phyloP scores from a whole-genome alignment of 2,888 invertebrate genomes.

The Pseudanteris insignis region DNA sequence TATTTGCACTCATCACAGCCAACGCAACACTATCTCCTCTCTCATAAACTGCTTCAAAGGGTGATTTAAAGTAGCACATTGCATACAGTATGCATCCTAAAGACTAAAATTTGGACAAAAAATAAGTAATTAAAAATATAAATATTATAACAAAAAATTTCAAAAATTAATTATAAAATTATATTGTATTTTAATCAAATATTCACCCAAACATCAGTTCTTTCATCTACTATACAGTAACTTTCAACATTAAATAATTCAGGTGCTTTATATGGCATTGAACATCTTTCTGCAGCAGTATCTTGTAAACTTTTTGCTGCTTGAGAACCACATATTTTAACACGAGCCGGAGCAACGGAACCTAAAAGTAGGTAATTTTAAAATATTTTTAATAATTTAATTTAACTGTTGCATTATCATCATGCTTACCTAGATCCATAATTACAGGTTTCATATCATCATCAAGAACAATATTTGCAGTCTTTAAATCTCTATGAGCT shows the following conservation, averaged over 20 bases:
- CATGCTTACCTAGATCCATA: constrained; percentile 82
- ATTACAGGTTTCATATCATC: constrained; percentile 78
- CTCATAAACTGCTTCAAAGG: constrained; percentile 85
- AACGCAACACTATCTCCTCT: constrained; percentile 87
- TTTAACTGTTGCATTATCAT: constrained; percentile 4
- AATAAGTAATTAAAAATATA: constrained; percentile 4
- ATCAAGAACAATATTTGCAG: constrained; percentile 82
- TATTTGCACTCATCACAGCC: constrained; percentile 80
- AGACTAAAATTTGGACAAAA: constrained; percentile 72
- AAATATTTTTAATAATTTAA: constrained; percentile 2
- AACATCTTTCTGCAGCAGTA: constrained; percentile 83
- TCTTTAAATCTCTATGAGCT: constrained; percentile 87
- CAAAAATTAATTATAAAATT: not conserved
- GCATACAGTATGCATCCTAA: constrained; percentile 87
- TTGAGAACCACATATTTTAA: constrained; percentile 74
- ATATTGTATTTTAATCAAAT: not conserved
- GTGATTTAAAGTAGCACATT: constrained; percentile 84
- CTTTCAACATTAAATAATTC: constrained; percentile 87
- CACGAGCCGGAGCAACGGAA: constrained; percentile 73
- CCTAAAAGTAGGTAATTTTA: constrained; percentile 67
- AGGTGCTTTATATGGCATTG: constrained; percentile 88
- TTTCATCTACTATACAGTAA: constrained; percentile 81
- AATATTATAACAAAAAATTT: not conserved
- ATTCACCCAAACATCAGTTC: constrained; percentile 86
- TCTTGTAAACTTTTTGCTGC: constrained; percentile 81